Conservation (phyloP, 1,140 invertebrate species). For the Aphelinus atriplicis region DNA sequence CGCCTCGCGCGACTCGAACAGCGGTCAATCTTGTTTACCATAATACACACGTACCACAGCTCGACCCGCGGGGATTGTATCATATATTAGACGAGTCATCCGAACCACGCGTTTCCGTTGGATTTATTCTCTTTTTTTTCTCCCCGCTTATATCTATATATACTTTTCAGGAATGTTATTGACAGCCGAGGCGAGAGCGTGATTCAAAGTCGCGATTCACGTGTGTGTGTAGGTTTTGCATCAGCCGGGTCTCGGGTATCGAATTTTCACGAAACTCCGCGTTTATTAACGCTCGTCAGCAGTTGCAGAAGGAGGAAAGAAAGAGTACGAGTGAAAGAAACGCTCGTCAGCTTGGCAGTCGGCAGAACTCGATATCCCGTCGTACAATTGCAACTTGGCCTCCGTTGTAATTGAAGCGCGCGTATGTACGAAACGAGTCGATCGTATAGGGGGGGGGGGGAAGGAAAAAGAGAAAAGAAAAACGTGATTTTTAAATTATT, state of each 20-base stretch:
- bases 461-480: neutral
- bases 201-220: neutral
- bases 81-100: too few species aligned
- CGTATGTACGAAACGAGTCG: neutral
- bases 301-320: too few species aligned
- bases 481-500: slow-evolving; percentile 29
- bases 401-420: slow-evolving; percentile 18
- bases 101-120: too few species aligned
- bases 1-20: too few species aligned
- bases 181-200: too few species aligned
- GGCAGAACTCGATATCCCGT: slow-evolving; percentile 23
- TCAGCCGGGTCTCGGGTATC: neutral
- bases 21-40: too few species aligned
- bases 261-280: slow-evolving; percentile 4
- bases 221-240: neutral
- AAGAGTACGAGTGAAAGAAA: neutral
- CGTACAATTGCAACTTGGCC: slow-evolving; percentile 14
- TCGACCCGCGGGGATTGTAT: too few species aligned
- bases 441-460: neutral
- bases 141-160: neutral
- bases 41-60: too few species aligned
- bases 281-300: neutral
- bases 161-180: too few species aligned
- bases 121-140: neutral
- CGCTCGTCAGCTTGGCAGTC: neutral